Conservation (phyloP, 2,888 invertebrate species). For the Aphidoletes aphidimyza region DNA sequence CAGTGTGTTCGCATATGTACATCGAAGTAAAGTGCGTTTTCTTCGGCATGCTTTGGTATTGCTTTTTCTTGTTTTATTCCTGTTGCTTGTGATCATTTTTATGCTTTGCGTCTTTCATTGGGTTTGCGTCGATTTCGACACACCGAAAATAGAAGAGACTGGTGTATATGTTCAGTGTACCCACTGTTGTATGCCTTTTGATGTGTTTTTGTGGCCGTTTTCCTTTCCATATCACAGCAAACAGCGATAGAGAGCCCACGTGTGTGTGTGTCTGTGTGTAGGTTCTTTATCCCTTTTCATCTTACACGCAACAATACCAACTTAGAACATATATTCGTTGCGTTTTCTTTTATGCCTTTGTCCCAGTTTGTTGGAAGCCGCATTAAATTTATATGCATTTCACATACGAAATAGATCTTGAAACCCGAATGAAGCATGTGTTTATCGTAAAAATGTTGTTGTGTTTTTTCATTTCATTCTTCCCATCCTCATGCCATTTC, state of each 20-base stretch:
- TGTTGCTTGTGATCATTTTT: not conserved
- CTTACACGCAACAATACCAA: not conserved
- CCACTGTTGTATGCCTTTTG: too few relatives aligned
- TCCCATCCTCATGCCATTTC: not conserved
- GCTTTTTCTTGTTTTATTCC: not conserved
- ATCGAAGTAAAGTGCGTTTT: conserved; percentile 37
- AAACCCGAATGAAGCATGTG: conserved; percentile 13
- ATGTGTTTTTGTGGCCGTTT: not conserved
- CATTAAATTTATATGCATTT: conserved; percentile 21
- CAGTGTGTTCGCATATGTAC: not conserved
- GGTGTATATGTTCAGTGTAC: too few relatives aligned
- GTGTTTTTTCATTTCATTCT: not conserved
- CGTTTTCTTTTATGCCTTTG: conserved; percentile 1
- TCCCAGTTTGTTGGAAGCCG: not conserved
- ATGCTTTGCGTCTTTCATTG: conserved; percentile 33
- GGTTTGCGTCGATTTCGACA: not conserved
- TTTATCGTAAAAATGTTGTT: not conserved
- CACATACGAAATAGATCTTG: not conserved
- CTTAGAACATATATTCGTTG: conserved; percentile 20
- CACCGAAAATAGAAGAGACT: conserved; percentile 46
- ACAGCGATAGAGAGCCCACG: too few relatives aligned
- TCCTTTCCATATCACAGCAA: not conserved
- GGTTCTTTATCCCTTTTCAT: conserved; percentile 34
- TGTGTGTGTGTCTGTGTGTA: not conserved
- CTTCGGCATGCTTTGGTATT: conserved; percentile 5